Percentiles rank a stretch among this genome's conserved stretches.
Evolutionary conservation across 2,888 invertebrate species (phyloP).

Genomic region (Euclidia mi): DNA sequence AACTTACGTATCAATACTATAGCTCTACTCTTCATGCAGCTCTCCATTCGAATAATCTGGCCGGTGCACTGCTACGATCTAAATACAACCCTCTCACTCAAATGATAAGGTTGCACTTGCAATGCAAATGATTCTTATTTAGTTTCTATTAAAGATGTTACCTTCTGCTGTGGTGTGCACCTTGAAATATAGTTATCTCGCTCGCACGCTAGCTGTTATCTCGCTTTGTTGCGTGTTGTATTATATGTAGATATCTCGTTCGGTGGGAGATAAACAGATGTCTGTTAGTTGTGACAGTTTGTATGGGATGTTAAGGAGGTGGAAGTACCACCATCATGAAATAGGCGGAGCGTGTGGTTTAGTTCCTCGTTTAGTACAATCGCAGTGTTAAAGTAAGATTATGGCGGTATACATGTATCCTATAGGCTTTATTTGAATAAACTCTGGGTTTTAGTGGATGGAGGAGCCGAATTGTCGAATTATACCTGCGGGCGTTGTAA

Average conservation of each 20-base stretch:
- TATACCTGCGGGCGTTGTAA: slow-evolving; percentile 38
- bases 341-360: slow-evolving; percentile 82
- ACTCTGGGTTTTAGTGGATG: slow-evolving; percentile 45
- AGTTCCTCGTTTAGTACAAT: slow-evolving; percentile 60
- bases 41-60: slow-evolving; percentile 66
- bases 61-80: slow-evolving; percentile 65
- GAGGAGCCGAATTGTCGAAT: slow-evolving; percentile 45
- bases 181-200: slow-evolving; percentile 82
- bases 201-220: slow-evolving; percentile 78
- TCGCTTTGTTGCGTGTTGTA: slow-evolving; percentile 81
- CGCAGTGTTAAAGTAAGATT: slow-evolving; percentile 61
- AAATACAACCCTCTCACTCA: slow-evolving; percentile 75
- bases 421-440: slow-evolving; percentile 58
- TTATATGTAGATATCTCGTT: slow-evolving; percentile 88
- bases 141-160: slow-evolving; percentile 74
- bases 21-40: slow-evolving; percentile 69
- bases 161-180: slow-evolving; percentile 76
- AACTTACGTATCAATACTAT: slow-evolving; percentile 60
- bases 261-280: slow-evolving; percentile 84
- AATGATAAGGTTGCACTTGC: slow-evolving; percentile 85
- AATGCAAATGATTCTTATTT: slow-evolving; percentile 72
- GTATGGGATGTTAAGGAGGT: slow-evolving; percentile 70
- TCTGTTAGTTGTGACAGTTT: slow-evolving; percentile 79
- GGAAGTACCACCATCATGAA: slow-evolving; percentile 86
- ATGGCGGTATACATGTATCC: slow-evolving; percentile 60